Base-by-base conservation (phyloP, 2,113 vertebrate species). In the Pogona vitticeps region DNA sequence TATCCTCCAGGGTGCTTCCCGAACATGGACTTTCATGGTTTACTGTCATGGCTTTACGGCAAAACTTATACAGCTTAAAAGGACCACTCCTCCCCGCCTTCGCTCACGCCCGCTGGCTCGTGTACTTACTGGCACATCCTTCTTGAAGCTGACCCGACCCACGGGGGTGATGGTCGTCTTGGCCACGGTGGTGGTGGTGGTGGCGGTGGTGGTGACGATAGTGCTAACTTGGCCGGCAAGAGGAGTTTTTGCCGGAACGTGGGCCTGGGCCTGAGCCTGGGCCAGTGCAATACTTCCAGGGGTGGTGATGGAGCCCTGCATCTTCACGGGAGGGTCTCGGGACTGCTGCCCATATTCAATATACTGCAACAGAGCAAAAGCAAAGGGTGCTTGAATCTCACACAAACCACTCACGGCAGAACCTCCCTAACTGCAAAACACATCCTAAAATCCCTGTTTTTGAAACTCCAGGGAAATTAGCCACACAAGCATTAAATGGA, bases 331-430 rank as follows among this genome's bases (percentile, higher is more conserved):
- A 96, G 99, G 99, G 90, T 99, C 99, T 97, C 99, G 97, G 90
- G 99, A 99, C 92, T 99, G 99, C 93, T 99, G 99, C 92, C 98
- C 99, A 68, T 99, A 99, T 93, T 99, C 98, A 33, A 99, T 99
- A 96, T 99, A 99, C 99, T 99, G 90, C 21, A 9, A 63, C 1
- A 4, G 88, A 85, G 1, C 85, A 94, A 86, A 89, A 2, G 94
- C 1, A 73, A 12, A 2, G 93, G 1, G 63, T 36, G 0, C 67
- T 0, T 36, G 1, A 73, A 85, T 10, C 56, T 90, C 52, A 91
- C 5, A 52, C 0, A 2, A 3, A 52, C 8, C 6, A 7, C 56
- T n/a, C 6, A 5, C 33, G 31, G 40, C 56, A 13, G 8, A 65
- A 28, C 15, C 8, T 21, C 78, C 36, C 46, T 18, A 40, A 40